phyloP scores from a whole-genome alignment of 2,797 vertebrate species.

The Lithobates sylvaticus region DNA sequence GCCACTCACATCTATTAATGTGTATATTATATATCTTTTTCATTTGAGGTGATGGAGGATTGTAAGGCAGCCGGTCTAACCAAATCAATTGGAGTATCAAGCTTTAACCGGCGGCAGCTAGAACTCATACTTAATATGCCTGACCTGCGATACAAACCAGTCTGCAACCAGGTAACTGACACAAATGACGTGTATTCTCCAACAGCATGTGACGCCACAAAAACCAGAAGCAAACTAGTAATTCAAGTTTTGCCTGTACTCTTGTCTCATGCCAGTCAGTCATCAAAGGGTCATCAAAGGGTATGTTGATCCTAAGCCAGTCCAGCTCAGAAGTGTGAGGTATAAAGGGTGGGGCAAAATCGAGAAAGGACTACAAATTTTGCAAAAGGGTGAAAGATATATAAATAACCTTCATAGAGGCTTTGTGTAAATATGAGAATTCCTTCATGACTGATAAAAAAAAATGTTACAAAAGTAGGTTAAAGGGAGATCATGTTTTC shows the following conservation, averaged over 20 bases:
- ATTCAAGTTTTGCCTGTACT: background rate
- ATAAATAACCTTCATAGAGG: no score
- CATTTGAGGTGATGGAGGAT: slow-evolving; percentile 76
- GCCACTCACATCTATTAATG: no score
- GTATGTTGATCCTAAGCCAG: background rate
- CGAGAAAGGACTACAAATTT: background rate
- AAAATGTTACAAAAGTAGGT: background rate
- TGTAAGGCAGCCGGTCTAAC: slow-evolving; percentile 81
- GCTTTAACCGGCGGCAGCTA: slow-evolving; percentile 83
- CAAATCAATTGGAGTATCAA: slow-evolving; percentile 84
- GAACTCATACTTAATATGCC: slow-evolving; percentile 84
- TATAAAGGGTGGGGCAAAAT: background rate
- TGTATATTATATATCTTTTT: background rate
- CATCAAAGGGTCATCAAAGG: background rate
- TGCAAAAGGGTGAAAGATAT: no score
- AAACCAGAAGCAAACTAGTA: background rate
- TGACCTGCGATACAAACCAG: slow-evolving; percentile 84
- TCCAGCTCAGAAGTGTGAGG: background rate
- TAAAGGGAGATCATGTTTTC: background rate
- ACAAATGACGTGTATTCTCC: background rate
- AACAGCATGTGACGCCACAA: background rate
- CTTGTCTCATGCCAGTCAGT: background rate
- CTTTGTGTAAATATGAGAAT: background rate
- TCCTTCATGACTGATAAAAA: background rate
- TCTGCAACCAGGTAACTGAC: slow-evolving; percentile 82